Base-by-base conservation (phyloP, 2,113 vertebrate genomes). In the Patagioenas fasciata region DNA sequence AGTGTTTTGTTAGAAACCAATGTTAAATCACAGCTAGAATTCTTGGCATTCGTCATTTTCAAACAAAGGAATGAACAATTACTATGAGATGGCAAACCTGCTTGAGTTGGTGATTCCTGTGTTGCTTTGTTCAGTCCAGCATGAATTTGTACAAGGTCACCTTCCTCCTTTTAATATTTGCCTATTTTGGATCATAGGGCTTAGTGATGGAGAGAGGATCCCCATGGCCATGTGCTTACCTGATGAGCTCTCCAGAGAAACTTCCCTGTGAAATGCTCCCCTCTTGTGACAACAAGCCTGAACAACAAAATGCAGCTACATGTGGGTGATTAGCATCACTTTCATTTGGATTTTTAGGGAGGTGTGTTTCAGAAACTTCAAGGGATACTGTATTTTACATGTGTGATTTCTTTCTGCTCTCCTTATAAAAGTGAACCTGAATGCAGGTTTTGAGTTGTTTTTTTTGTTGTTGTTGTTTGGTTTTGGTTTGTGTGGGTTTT, bases 401-500 rank as follows among this genome's bases (percentile, higher is more conserved):
- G 96, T 97, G 89, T 95, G 94, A 93, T 97, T 90, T 95, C 95
- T 97, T 94, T 95, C 93, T 91, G 97, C 93, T 96, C 94, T 95
- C 91, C 90, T 92, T 97, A 95, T 94, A 96, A 97, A 97, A 98
- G 97, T 98, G 97, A 97, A 98, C 97, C 98, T 98, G 97, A 98
- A 98, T n/a, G 88, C 95, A 97, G 96, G 95, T 89, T 98, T 98
- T 98, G 97, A 97, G 96, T 97, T 40, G 40, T 18, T 44, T 47
- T 47, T 19, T 47, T 47, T 47, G 42, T 44, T 40, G 40, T 40
- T 40, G 10, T 42, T 47, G 44, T 47, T 47, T 47, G 44, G 44
- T 47, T 47, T 47, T 47, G 17, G 44, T 47, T 47, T 47, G 17
- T 47, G 44, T 44, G 44, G 44, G 44, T 16, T 47, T 47, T 44